phyloP scores from a whole-genome alignment of 1,140 invertebrate species.

The Euborellia annulipes region DNA sequence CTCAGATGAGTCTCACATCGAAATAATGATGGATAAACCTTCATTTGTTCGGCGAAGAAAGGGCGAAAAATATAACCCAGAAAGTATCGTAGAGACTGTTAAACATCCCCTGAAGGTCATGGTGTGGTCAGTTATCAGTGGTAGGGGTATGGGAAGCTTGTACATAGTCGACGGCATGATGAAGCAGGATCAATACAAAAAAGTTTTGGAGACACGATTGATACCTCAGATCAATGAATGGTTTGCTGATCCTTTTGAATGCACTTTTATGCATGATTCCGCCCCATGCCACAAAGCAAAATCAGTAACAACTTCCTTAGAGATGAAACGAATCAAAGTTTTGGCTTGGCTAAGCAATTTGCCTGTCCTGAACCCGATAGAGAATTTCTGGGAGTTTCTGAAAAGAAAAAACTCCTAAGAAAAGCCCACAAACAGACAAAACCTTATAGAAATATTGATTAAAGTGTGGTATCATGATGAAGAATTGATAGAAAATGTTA shows the following conservation, averaged over 20 bases:
- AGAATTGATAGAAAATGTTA: too few species aligned
- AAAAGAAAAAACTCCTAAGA: too few species aligned
- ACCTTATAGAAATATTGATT: too few species aligned
- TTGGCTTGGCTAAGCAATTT: too few species aligned
- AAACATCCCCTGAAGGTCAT: conserved; percentile 12
- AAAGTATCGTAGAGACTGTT: conserved; percentile 9
- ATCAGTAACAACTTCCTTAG: too few species aligned
- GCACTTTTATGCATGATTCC: conserved; percentile 4
- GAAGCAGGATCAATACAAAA: conserved; percentile 14
- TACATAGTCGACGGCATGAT: conserved; percentile 16
- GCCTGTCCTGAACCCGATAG: too few species aligned
- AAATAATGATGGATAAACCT: conserved; percentile 6
- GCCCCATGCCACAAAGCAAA: conserved; percentile 6
- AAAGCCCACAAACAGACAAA: too few species aligned
- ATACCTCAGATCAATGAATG: conserved; percentile 14
- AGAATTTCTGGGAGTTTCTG: too few species aligned
- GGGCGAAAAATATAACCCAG: too few species aligned
- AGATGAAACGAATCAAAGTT: too few species aligned
- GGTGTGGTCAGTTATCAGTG: conserved; percentile 14
- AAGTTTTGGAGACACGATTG: conserved; percentile 10
- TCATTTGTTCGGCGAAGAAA: conserved; percentile 6
- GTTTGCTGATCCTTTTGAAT: background rate
- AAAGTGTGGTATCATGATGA: too few species aligned
- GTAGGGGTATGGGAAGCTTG: conserved; percentile 11
- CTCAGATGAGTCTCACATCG: too few species aligned